A percentile compares a stretch with the other conserved stretches of the same genome.
Conservation (phyloP, 2,888 invertebrate species). For the Nephrotoma guestfalica region DNA sequence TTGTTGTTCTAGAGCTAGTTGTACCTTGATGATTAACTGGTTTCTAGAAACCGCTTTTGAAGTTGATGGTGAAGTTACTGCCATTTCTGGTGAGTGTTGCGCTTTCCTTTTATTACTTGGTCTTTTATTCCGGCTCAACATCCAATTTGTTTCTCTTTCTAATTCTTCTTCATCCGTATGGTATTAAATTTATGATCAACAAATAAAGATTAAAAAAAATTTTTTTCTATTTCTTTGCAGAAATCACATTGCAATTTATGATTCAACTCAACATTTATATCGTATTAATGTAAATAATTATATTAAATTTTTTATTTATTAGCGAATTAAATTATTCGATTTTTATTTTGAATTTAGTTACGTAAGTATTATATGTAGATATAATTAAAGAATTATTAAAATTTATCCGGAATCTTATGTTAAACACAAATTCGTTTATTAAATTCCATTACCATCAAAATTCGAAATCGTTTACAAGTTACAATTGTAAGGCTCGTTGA, state of each 20-base stretch:
- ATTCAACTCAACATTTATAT: not conserved
- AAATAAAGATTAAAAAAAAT: not conserved
- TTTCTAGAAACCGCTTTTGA: no score
- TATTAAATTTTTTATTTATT: not conserved
- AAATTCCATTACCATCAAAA: constrained; percentile 27
- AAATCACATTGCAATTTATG: not conserved
- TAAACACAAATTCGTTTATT: not conserved
- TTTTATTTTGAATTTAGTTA: not conserved
- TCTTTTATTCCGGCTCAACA: no score
- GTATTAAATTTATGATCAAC: no score
- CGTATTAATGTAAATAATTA: not conserved
- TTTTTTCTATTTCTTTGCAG: not conserved
- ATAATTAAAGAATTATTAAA: not conserved
- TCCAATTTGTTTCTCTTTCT: no score
- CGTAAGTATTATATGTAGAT: not conserved
- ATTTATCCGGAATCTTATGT: not conserved
- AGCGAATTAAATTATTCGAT: not conserved
- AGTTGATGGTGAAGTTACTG: no score
- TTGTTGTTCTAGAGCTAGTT: no score
- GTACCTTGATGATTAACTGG: no score
- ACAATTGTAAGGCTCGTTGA: constrained; percentile 14
- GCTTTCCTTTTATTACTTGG: no score
- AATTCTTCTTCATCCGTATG: no score
- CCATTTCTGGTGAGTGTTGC: no score
- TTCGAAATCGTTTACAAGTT: constrained; percentile 17